Evolutionary conservation across 1,140 invertebrate species (phyloP), one percentile per base, ranked within the genome.

Genomic region (Trichonephila clavata): DNA sequence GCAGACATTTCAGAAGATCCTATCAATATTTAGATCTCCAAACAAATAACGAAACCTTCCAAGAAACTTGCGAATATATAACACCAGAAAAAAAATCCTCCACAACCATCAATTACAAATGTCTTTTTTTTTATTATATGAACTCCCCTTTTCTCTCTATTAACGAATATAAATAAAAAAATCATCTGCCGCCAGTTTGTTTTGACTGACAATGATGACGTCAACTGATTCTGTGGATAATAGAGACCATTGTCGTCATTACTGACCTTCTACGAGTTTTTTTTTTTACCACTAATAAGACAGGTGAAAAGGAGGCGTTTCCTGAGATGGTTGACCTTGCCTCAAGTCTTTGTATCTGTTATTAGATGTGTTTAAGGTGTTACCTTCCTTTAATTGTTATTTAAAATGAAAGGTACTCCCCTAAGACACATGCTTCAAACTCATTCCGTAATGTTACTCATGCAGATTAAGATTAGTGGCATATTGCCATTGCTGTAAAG

Each of bases 201-300:
- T 77, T 32, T 77, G 68, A 77, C 27, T 27, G 14, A 18, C 68
- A 32, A 14, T 27, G 27, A 77, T 77, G 68, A 77, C 68, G 68
- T 77, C 27, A 77, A 77, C 16, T 18, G 16, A 39, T 77, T 77
- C 68, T 32, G 24, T 24, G 13, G 24, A 24, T 77, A 50, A 50
- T 50, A 50, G 50, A 50, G 50, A 50, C 68, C 13, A 77, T 32
- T 77, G 68, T 77, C 68, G 68, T 77, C 68, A 77, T 77, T 77
- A 32, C 24, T 77, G 68, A 77, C 68, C 68, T 77, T 77, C 68
- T 18, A 32, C 14, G 6, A 50, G 50, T 50, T 13, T 50, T 20
- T 14, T 43, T 59, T 18, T n/a, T 10, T 18, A 21, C 50, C n/a
- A 50, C 6, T n/a, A 39, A 83, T 59, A 57, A 83, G 7, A 57